Evolutionary conservation across 2,888 invertebrate genomes (phyloP).

Genomic region (Unio delphinus): DNA sequence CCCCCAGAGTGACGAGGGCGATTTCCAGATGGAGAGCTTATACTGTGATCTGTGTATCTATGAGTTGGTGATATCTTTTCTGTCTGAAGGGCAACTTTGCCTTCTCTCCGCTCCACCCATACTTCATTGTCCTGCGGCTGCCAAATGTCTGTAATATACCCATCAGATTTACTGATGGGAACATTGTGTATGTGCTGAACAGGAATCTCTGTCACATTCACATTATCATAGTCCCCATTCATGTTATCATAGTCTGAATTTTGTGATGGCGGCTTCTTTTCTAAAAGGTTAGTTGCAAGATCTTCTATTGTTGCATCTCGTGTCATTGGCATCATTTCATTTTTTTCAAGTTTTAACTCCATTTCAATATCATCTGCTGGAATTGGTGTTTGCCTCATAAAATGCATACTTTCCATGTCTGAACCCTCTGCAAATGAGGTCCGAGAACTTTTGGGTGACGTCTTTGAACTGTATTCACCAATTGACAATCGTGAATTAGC

Average conservation of each 20-base stretch:
- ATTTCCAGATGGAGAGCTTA: no score
- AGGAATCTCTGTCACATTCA: conserved; percentile 20
- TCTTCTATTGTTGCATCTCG: conserved; percentile 48
- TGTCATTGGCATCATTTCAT: conserved; percentile 24
- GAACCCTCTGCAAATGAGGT: conserved; percentile 66
- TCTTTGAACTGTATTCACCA: conserved; percentile 53
- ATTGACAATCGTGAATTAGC: conserved; percentile 60
- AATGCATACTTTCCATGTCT: conserved; percentile 53
- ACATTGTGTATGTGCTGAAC: conserved; percentile 12
- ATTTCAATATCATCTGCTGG: conserved; percentile 31
- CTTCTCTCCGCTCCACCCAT: conserved; percentile 19
- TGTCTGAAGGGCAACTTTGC: not conserved
- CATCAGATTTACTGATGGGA: conserved; percentile 44
- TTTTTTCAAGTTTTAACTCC: conserved; percentile 22
- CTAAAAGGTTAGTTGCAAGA: conserved; percentile 29
- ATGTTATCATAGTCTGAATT: conserved; percentile 64
- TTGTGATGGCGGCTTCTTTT: conserved; percentile 46
- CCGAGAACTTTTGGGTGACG: conserved; percentile 63
- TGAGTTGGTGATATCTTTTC: no score
- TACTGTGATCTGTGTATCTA: no score
- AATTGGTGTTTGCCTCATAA: conserved; percentile 30
- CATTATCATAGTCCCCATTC: conserved; percentile 26
- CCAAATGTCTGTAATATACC: conserved; percentile 29
- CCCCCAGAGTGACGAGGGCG: no score
- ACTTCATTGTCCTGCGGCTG: conserved; percentile 14